Evolutionary conservation across 2,888 invertebrate species (phyloP).

Genomic region (Athetis lepigone): DNA sequence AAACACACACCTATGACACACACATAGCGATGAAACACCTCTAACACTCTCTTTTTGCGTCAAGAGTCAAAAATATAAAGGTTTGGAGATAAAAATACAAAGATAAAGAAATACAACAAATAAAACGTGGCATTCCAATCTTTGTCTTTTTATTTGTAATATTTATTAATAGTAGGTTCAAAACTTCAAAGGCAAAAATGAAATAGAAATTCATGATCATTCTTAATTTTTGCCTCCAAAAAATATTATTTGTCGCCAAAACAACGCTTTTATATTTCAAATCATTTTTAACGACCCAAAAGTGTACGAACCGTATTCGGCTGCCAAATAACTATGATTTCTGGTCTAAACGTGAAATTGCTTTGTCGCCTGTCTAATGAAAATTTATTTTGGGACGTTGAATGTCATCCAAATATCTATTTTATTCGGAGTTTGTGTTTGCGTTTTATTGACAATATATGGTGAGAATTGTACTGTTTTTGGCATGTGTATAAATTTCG

Average conservation of each 20-base stretch:
- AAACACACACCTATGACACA: too few species aligned
- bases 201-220: too few species aligned
- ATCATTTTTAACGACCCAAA: conserved; percentile 45
- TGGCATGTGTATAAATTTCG: conserved; percentile 1
- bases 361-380: conserved; percentile 41
- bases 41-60: too few species aligned
- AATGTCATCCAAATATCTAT: conserved; percentile 45
- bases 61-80: too few species aligned
- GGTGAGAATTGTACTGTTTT: conserved; percentile 2
- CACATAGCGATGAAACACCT: too few species aligned
- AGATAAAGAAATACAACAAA: too few species aligned
- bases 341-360: conserved; percentile 55
- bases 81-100: too few species aligned
- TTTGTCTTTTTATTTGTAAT: too few species aligned
- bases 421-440: conserved; percentile 44
- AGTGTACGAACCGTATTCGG: conserved; percentile 28
- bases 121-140: too few species aligned
- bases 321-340: conserved; percentile 57
- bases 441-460: conserved; percentile 10
- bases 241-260: conserved; percentile 18
- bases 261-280: conserved; percentile 28
- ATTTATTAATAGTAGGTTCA: too few species aligned
- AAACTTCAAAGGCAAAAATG: too few species aligned
- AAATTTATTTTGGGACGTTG: conserved; percentile 42
- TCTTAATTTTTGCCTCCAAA: conserved; percentile 24